These are phyloP conservation scores for Montipora efflorescens DNA, from an alignment of 64 coral and sea anemone genomes.

Conservation along the genomic window DNA sequence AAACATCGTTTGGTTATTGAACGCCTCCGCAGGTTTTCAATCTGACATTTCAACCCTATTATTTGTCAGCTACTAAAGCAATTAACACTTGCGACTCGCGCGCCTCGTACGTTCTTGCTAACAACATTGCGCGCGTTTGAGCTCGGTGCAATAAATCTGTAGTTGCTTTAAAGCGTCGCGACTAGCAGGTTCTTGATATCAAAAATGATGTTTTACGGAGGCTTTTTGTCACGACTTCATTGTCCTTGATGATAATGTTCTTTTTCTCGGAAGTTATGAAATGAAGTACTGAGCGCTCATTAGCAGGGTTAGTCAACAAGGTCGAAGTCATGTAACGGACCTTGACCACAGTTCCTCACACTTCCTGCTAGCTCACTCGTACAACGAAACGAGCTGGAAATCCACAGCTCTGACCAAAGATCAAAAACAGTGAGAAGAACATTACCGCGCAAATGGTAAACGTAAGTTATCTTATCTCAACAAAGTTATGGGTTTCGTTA, in stretches of 20 bases:
- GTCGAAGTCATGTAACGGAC: too few relatives aligned
- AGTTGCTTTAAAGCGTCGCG: neutral
- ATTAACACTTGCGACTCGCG: neutral
- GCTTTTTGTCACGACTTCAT: too few relatives aligned
- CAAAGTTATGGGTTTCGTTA: constrained; percentile 8
- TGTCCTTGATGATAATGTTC: too few relatives aligned
- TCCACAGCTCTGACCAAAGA: neutral
- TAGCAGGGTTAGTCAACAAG: too few relatives aligned
- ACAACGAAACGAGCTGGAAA: neutral
- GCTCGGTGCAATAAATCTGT: neutral
- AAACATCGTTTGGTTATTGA: neutral
- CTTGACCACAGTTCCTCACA: too few relatives aligned
- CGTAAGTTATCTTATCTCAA: constrained; percentile 18
- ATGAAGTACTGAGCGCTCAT: too few relatives aligned
- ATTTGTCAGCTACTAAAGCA: neutral
- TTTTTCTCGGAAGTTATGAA: too few relatives aligned
- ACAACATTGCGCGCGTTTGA: neutral
- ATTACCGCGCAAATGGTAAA: neutral
- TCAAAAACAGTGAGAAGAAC: neutral
- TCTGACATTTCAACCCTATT: too few relatives aligned
- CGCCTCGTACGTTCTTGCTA: neutral
- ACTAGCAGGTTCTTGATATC: neutral
- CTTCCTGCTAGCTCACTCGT: neutral
- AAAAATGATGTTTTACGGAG: neutral
- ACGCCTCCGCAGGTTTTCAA: neutral